phyloP scores from a whole-genome alignment of 2,797 vertebrate genomes.

The Pantherophis alleghaniensis region DNA sequence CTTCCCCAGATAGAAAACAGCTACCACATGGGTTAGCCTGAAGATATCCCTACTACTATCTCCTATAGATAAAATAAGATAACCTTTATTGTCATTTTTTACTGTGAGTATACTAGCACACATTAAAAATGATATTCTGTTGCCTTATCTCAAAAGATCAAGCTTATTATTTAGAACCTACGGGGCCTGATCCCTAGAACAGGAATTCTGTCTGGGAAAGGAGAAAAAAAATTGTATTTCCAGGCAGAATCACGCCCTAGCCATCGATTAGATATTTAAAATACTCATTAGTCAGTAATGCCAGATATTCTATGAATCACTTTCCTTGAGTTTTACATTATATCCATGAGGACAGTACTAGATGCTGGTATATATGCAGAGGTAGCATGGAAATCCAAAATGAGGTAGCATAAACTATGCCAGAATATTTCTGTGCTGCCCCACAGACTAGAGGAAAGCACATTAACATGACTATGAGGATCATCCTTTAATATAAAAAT shows the following conservation, averaged over 20 bases:
- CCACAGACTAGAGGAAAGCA: background rate
- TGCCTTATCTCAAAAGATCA: background rate
- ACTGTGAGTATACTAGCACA: no score
- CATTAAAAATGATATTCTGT: no score
- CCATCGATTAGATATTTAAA: background rate
- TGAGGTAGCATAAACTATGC: background rate
- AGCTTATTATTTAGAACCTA: background rate
- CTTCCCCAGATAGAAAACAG: background rate
- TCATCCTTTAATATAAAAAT: background rate
- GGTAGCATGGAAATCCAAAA: background rate
- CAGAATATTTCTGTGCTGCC: background rate
- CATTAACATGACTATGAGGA: background rate
- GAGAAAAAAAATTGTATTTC: background rate
- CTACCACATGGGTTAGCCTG: background rate
- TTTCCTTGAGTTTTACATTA: background rate
- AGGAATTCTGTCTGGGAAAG: background rate
- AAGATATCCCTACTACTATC: background rate
- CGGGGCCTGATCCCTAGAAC: background rate
- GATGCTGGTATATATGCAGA: background rate
- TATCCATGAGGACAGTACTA: background rate
- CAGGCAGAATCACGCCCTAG: background rate
- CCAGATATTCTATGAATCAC: background rate
- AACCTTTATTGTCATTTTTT: no score
- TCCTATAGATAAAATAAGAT: background rate
- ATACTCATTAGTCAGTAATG: background rate